Conservation (phyloP, 2,888 invertebrate species). For the Drosophila pegasa region DNA sequence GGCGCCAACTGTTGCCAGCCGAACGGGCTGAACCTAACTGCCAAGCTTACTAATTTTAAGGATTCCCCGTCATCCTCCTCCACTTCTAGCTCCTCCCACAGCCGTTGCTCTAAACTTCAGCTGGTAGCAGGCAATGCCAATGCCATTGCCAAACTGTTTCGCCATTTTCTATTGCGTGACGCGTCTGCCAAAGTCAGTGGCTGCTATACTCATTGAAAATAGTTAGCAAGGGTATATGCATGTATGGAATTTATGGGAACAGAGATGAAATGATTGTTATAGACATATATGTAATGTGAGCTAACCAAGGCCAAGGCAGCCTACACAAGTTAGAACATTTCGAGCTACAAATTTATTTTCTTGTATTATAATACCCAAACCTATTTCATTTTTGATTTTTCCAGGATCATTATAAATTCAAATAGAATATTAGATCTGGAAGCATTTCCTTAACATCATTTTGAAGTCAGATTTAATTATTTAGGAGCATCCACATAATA, state of each 20-base stretch:
- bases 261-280: no score
- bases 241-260: background rate
- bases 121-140: conserved; percentile 32
- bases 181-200: conserved; percentile 63
- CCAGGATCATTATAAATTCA: no score
- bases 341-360: no score
- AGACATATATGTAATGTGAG: no score
- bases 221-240: background rate
- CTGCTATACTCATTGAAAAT: conserved; percentile 3
- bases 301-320: no score
- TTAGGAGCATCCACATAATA: no score
- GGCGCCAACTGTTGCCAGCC: conserved; percentile 51
- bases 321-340: no score
- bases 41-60: conserved; percentile 66
- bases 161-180: conserved; percentile 60
- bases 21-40: conserved; percentile 44
- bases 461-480: no score
- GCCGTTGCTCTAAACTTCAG: background rate
- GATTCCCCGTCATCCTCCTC: conserved; percentile 7
- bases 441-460: no score
- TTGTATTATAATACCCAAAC: no score
- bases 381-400: no score
- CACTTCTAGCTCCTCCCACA: background rate
- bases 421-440: no score
- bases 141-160: conserved; percentile 58